Conservation (phyloP, 2,888 invertebrate genomes). For the Clitarchus hookeri region DNA sequence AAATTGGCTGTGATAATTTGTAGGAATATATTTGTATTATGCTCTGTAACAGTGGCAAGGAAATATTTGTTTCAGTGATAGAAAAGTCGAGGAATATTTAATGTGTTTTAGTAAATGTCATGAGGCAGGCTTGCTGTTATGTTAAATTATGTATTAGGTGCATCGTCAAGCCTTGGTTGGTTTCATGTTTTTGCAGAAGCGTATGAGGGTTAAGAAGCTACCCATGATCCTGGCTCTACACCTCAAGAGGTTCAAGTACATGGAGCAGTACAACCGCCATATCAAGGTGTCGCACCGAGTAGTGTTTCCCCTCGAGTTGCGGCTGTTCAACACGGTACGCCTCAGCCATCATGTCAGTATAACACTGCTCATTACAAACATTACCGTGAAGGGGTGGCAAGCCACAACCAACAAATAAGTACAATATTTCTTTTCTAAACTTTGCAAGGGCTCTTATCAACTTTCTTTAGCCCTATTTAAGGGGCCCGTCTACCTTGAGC, state of each 20-base stretch:
- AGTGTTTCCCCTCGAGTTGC: slow-evolving; percentile 95
- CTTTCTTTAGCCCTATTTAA: too few species aligned
- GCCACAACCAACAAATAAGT: too few species aligned
- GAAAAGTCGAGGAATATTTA: too few species aligned
- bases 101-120: background rate
- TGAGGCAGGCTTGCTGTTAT: background rate
- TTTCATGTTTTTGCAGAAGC: slow-evolving; percentile 60
- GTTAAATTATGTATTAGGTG: too few species aligned
- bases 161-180: background rate
- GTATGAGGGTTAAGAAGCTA: slow-evolving; percentile 98
- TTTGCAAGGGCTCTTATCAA: too few species aligned
- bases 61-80: too few species aligned
- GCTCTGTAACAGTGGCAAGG: too few species aligned
- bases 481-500: too few species aligned
- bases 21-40: too few species aligned
- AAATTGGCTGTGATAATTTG: too few species aligned
- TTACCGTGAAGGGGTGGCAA: too few species aligned
- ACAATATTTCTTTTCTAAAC: too few species aligned
- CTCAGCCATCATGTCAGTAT: slow-evolving; percentile 28
- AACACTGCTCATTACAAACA: background rate
- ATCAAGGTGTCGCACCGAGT: slow-evolving; percentile 99
- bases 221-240: slow-evolving; percentile 98
- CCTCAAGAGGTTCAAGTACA: slow-evolving; percentile 95
- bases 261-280: slow-evolving; percentile 98
- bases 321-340: slow-evolving; percentile 95